Conservation (phyloP, 2,797 vertebrate genomes). For the Lacerta agilis region DNA sequence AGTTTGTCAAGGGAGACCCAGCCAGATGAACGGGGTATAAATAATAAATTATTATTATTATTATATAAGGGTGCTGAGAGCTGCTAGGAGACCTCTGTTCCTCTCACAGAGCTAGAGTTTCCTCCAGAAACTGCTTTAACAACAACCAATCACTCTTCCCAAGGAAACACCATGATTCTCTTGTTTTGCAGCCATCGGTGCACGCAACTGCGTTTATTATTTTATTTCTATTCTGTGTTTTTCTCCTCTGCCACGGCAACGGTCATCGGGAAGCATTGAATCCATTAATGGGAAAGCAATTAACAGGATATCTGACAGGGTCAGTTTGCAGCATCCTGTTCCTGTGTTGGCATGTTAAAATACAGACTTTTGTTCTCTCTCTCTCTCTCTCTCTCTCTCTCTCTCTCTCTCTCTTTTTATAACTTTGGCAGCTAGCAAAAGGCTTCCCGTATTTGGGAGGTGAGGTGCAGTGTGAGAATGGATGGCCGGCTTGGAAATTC, state of each 20-base stretch:
- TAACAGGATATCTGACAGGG: slow-evolving; percentile 47
- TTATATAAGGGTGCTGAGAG: too few relatives aligned
- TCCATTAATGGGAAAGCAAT: slow-evolving; percentile 48
- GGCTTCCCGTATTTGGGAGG: background rate
- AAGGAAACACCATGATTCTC: too few relatives aligned
- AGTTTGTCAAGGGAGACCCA: too few relatives aligned
- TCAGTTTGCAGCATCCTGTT: slow-evolving; percentile 27
- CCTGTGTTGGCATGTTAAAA: slow-evolving; percentile 49
- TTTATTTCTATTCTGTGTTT: background rate
- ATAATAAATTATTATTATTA: too few relatives aligned
- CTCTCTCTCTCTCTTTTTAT: background rate
- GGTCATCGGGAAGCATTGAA: slow-evolving; percentile 29
- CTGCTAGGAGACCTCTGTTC: too few relatives aligned
- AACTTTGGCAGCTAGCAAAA: background rate
- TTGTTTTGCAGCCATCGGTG: too few relatives aligned
- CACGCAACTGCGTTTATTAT: background rate
- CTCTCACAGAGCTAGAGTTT: too few relatives aligned
- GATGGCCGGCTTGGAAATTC: background rate
- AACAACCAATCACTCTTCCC: background rate
- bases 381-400: background rate
- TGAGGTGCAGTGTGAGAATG: background rate
- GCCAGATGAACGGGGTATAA: too few relatives aligned
- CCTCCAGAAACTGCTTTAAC: too few relatives aligned
- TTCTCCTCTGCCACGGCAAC: slow-evolving; percentile 25
- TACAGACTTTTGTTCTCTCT: slow-evolving; percentile 44